These are phyloP conservation scores for Furnarius figulus DNA, from an alignment of 2,113 vertebrate genomes.

Conservation along the genomic window DNA sequence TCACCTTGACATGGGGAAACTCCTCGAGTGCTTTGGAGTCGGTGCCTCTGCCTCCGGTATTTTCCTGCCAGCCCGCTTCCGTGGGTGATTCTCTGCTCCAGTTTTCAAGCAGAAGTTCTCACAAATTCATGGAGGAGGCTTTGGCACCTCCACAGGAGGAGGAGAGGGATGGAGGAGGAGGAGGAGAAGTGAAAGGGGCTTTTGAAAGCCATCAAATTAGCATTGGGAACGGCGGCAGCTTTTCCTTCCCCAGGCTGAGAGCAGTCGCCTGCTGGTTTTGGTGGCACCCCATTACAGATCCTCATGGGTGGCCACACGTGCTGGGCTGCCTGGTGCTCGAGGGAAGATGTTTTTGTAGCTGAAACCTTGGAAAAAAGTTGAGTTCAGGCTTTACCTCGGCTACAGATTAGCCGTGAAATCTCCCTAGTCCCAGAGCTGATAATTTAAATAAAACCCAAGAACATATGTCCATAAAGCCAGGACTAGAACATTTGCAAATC, in stretches of 20 bases:
- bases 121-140: slow-evolving; percentile 42
- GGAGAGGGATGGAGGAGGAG: not conserved
- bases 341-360: not conserved
- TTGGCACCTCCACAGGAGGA: slow-evolving; percentile 25
- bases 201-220: slow-evolving; percentile 3
- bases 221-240: not conserved
- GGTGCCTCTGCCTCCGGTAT: slow-evolving; percentile 34
- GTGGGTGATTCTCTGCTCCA: slow-evolving; percentile 64
- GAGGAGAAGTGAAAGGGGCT: not conserved
- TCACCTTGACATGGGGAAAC: slow-evolving; percentile 27
- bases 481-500: not conserved
- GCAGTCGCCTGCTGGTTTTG: not conserved
- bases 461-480: not conserved
- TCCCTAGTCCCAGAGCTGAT: not conserved
- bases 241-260: not conserved
- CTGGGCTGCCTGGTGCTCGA: not conserved
- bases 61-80: slow-evolving; percentile 41
- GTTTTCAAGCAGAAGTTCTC: slow-evolving; percentile 64
- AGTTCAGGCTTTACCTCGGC: not conserved
- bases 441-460: not conserved
- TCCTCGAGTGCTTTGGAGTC: slow-evolving; percentile 25
- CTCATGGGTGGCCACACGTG: not conserved
- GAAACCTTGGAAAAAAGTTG: not conserved
- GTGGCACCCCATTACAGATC: not conserved
- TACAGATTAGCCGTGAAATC: not conserved